Evolutionary conservation across 1,140 invertebrate genomes (phyloP).

Genomic region (Neelides sp.): DNA sequence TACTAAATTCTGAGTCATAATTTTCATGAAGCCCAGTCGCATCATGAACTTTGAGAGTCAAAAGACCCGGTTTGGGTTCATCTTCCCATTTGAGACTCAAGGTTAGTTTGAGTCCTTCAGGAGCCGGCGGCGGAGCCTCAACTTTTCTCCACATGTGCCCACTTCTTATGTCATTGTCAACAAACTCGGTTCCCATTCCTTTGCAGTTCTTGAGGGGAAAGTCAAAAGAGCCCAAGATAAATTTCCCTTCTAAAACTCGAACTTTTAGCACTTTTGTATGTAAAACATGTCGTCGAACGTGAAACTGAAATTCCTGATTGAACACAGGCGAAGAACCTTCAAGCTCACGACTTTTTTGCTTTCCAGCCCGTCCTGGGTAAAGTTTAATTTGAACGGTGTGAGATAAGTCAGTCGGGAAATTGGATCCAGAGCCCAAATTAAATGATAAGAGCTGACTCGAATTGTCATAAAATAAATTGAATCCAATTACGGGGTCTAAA

Average conservation of each 20-base stretch:
- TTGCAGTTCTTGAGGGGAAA: constrained; percentile 21
- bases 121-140: constrained; percentile 7
- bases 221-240: constrained; percentile 22
- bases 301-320: constrained; percentile 29
- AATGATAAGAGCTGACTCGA: constrained; percentile 21
- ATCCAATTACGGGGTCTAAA: constrained; percentile 16
- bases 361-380: constrained; percentile 23
- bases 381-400: constrained; percentile 23
- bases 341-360: constrained; percentile 23
- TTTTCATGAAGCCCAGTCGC: constrained; percentile 27
- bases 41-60: constrained; percentile 26
- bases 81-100: constrained; percentile 17
- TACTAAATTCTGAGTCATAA: constrained; percentile 25
- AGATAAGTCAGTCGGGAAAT: constrained; percentile 16
- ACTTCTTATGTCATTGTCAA: constrained; percentile 18
- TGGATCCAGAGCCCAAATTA: constrained; percentile 17
- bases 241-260: constrained; percentile 13
- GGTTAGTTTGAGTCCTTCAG: constrained; percentile 21
- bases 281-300: constrained; percentile 18
- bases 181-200: constrained; percentile 14
- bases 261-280: constrained; percentile 29
- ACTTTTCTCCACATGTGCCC: constrained; percentile 22
- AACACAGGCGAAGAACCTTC: constrained; percentile 15
- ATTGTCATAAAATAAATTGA: constrained; percentile 22
- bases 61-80: constrained; percentile 23